These are phyloP conservation scores for Meda fulgida DNA, from an alignment of 2,797 vertebrate genomes.

Conservation along the genomic window DNA sequence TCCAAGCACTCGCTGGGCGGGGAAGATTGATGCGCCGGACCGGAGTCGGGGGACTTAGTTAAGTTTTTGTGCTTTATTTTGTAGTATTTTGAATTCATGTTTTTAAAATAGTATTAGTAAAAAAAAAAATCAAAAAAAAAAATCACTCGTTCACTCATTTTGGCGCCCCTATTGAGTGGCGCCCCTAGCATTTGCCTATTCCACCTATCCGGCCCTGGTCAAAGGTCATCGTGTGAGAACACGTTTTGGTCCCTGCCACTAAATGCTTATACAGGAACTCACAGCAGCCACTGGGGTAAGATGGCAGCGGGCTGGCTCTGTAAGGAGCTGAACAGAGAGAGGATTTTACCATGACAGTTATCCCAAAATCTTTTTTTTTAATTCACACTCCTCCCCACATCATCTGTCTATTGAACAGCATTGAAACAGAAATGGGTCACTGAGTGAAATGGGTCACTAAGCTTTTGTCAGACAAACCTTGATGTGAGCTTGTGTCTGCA, in stretches of 20 bases:
- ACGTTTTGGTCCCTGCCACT: neutral
- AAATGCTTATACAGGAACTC: neutral
- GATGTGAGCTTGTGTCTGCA: neutral
- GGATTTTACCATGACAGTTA: conserved; percentile 4
- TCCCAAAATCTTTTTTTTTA: neutral
- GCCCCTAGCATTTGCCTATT: too few species aligned
- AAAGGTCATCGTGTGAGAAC: conserved; percentile 19
- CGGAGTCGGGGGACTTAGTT: too few species aligned
- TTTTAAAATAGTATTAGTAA: too few species aligned
- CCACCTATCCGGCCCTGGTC: too few species aligned
- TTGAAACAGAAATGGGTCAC: conserved; percentile 20
- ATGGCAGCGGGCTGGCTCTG: neutral
- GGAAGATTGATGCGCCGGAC: too few species aligned
- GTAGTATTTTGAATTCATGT: too few species aligned
- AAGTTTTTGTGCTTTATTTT: too few species aligned
- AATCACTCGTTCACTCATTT: too few species aligned
- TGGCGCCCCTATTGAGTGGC: too few species aligned
- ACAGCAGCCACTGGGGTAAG: neutral
- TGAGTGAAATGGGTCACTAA: conserved; percentile 42
- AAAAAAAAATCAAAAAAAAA: too few species aligned
- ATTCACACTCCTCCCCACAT: neutral
- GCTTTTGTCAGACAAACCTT: conserved; percentile 26
- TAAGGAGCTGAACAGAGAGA: neutral
- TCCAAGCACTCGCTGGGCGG: too few species aligned
- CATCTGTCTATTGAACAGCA: conserved; percentile 34